These are phyloP conservation scores for Meloe dianella DNA, from an alignment of 2,888 invertebrate genomes.

Conservation along the genomic window DNA sequence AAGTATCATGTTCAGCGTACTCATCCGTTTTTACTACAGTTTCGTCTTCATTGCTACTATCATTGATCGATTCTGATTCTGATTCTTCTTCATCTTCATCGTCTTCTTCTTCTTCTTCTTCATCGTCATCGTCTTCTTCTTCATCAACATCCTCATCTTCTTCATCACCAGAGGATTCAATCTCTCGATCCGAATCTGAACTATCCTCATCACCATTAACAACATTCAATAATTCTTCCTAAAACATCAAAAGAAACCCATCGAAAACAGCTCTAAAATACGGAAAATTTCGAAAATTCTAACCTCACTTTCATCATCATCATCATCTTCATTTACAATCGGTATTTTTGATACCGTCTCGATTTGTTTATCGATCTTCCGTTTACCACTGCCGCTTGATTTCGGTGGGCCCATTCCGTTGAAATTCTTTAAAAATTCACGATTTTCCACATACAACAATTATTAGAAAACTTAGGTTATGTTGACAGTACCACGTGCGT, in stretches of 20 bases:
- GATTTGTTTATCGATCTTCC: background rate
- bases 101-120: slow-evolving; percentile 60
- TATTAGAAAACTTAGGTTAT: background rate
- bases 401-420: background rate
- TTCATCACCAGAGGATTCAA: slow-evolving; percentile 49
- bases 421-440: background rate
- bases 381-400: background rate
- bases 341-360: background rate
- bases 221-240: slow-evolving; percentile 29
- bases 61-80: slow-evolving; percentile 59
- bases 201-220: slow-evolving; percentile 36
- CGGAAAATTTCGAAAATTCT: background rate
- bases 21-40: slow-evolving; percentile 61
- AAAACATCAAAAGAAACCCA: background rate
- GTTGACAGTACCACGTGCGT: background rate
- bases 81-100: slow-evolving; percentile 61
- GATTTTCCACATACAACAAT: background rate
- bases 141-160: slow-evolving; percentile 61
- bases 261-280: no score
- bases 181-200: slow-evolving; percentile 43
- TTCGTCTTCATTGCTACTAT: slow-evolving; percentile 40
- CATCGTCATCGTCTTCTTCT: slow-evolving; percentile 60
- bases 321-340: background rate
- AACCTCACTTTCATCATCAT: background rate
- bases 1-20: slow-evolving; percentile 84